Conservation (phyloP, 2,113 vertebrate species). For the Channa maculata region DNA sequence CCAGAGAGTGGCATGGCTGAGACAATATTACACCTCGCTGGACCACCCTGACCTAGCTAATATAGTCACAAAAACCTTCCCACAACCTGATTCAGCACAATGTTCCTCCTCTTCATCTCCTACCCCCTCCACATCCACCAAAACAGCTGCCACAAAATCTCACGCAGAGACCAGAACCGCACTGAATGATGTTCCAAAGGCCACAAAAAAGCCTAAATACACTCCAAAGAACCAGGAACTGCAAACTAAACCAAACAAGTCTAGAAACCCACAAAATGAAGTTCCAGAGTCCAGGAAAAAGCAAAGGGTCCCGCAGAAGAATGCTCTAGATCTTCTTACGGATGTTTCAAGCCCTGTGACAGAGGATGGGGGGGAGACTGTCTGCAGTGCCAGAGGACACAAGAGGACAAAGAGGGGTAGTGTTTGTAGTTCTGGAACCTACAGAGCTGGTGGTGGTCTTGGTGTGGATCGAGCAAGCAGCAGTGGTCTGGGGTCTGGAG, state of each 20-base stretch:
- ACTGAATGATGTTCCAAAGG: constrained; percentile 31
- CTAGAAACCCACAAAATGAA: constrained; percentile 1
- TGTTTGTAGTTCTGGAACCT: constrained; percentile 62
- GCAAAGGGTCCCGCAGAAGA: constrained; percentile 41
- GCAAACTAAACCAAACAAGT: constrained; percentile 16
- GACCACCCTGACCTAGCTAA: constrained; percentile 82
- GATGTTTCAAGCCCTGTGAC: constrained; percentile 55
- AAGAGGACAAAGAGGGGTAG: constrained; percentile 67
- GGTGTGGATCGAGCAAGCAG: constrained; percentile 50
- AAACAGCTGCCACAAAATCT: constrained; percentile 25
- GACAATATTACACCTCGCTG: constrained; percentile 85
- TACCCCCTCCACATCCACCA: constrained; percentile 34
- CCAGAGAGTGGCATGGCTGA: constrained; percentile 85
- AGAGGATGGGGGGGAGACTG: constrained; percentile 58
- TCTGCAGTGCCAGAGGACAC: constrained; percentile 54
- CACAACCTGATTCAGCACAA: constrained; percentile 48
- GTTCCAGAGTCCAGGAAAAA: constrained; percentile 31
- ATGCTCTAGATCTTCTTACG: constrained; percentile 36
- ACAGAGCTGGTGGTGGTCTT: constrained; percentile 64
- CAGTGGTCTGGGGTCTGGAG: constrained; percentile 63
- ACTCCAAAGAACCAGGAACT: constrained; percentile 13
- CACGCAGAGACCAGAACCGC: constrained; percentile 5
- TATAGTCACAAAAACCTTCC: constrained; percentile 75
- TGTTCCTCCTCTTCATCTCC: constrained; percentile 19
- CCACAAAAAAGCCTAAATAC: constrained; percentile 26